Percentiles rank a stretch among this genome's conserved stretches.
phyloP scores from a whole-genome alignment of 2,797 vertebrate species.

The Galaxias olidus region DNA sequence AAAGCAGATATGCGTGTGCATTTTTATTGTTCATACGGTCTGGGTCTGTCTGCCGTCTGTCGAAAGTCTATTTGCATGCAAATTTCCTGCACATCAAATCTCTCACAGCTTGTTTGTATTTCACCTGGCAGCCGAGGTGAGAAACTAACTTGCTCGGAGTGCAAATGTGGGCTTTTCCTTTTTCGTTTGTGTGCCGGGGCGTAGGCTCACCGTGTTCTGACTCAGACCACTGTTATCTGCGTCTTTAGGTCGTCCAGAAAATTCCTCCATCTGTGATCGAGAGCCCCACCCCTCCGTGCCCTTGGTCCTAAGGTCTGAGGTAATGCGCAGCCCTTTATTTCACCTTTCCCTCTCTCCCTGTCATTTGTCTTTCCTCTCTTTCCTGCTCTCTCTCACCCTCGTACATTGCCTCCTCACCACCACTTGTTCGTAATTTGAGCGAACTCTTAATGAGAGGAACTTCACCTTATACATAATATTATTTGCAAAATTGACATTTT shows the following conservation, averaged over 20 bases:
- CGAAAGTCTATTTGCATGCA: slow-evolving; percentile 73
- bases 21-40: slow-evolving; percentile 49
- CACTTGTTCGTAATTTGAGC: background rate
- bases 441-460: background rate
- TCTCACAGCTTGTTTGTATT: slow-evolving; percentile 65
- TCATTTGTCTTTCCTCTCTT: background rate
- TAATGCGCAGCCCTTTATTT: slow-evolving; percentile 50
- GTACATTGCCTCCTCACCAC: background rate
- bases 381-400: background rate
- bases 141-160: slow-evolving; percentile 49
- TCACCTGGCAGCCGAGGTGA: slow-evolving; percentile 56
- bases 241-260: slow-evolving; percentile 80
- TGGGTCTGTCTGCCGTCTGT: slow-evolving; percentile 61
- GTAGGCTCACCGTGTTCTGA: slow-evolving; percentile 35
- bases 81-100: slow-evolving; percentile 64
- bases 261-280: slow-evolving; percentile 84
- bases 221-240: slow-evolving; percentile 51
- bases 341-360: slow-evolving; percentile 1
- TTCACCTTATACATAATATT: too few relatives aligned
- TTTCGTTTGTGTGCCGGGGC: slow-evolving; percentile 54
- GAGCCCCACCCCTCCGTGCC: slow-evolving; percentile 54
- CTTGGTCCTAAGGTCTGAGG: slow-evolving; percentile 65
- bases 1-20: slow-evolving; percentile 19
- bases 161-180: slow-evolving; percentile 28
- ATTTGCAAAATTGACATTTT: too few relatives aligned